Base-by-base conservation (phyloP, 2,113 vertebrate species). In the Scytalopus superciliaris region DNA sequence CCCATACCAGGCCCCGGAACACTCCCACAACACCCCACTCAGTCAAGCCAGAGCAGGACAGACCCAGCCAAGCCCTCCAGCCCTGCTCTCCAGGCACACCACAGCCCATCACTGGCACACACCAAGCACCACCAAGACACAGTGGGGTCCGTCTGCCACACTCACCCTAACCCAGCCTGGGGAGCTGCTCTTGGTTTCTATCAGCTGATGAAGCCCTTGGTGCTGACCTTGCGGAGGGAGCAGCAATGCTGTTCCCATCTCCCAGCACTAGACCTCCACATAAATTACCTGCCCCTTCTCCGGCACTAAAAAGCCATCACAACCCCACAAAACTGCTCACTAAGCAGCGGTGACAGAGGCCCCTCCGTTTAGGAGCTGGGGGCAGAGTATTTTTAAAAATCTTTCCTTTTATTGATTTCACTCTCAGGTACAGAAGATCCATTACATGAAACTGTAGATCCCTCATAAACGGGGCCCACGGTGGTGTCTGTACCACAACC, bases 21-120 rank as follows among this genome's bases (percentile, higher is more conserved):
- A 2, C 7, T 10, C 60, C 21, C 1, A 0, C 66, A 16, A 31
- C 60, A 9, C 39, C 5, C 0, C 2, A 6, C 28, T 52, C 40
- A 24, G 53, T 35, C 22, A 3, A 60, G 40, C 17, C 12, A 6
- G 73, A 37, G 28, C 25, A 3, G 70, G 53, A 55, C 3, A 30
- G 50, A 63, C 4, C 33, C 0, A 0, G 27, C 4, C 0, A 0
- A 53, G 39, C 73, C 60, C 8, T 27, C 52, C 3, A 2, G 22
- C 4, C 14, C 49, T 5, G 10, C 50, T 50, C 69, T 50, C 44
- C 83, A 33, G 64, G 55, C 17, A 50, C 25, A 4, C 23, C 56
- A 5, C 1, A 2, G 14, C 42, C 64, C 70, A 27, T 27, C 0
- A 0, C n/a, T 7, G 37, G 63, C 89, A 47, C 69, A 52, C 66